Evolutionary conservation across 2,888 invertebrate species (phyloP), one percentile per base, ranked within the genome.

Genomic region (Phortica magna): DNA sequence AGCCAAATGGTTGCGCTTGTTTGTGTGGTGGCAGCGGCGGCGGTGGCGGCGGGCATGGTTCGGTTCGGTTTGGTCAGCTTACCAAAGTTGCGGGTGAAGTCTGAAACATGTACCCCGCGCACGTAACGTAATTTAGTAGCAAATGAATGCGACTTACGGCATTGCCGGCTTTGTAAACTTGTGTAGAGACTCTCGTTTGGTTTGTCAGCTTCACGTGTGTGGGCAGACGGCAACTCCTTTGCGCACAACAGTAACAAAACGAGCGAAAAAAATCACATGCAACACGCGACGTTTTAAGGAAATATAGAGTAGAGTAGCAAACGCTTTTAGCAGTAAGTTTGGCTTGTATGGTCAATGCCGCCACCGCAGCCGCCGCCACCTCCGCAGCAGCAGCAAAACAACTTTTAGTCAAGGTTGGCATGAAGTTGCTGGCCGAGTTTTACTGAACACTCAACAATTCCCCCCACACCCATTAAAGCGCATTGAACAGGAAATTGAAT

Each of bases 41-140:
- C n/a, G n/a, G n/a, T n/a, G n/a, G n/a, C n/a, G n/a, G n/a, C n/a
- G n/a, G 41, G 65, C 14, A 41, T 39, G 61, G 19, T 61, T 61
- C 9, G 22, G 61, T 61, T 22, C 17, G 55, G n/a, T 22, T 61
- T 22, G 9, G 17, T 61, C 19, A 22, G 61, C 22, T 22, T 17
- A 61, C 61, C 22, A 61, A 39, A 65, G 67, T 67, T 67, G 67
- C 67, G 67, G 67, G 67, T 42, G 67, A 7, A 14, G 42, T 42
- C 14, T 39, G 19, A 42, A n/a, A 42, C 19, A 61, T 19, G 22
- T 17, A 19, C 22, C 85, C 85, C 83, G 88, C 87, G 88, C 85
- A 88, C 87, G 88, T 85, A 88, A 88, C 87, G 88, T 88, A 85
- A 85, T 87, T 88, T 85, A 88, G 85, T 85, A 85, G 88, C 83